Percentiles rank a stretch among this genome's conserved stretches.
phyloP scores from a whole-genome alignment of 2,888 invertebrate genomes.

The Clistopyga incitator region DNA sequence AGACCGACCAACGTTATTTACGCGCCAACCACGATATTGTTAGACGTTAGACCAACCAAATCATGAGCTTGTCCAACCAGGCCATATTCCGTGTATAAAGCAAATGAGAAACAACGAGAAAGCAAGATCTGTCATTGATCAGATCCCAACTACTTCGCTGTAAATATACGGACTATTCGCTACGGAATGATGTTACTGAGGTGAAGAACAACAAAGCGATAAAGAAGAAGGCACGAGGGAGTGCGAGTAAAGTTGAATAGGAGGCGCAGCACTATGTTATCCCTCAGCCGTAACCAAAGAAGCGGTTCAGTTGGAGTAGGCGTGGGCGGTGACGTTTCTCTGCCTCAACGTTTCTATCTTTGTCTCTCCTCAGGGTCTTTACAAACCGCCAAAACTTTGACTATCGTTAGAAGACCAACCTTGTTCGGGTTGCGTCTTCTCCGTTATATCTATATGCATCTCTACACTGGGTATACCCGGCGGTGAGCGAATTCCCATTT shows the following conservation, averaged over 20 bases:
- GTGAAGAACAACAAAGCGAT: conserved; percentile 67
- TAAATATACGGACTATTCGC: not conserved
- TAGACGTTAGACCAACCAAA: no score
- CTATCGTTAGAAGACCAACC: conserved; percentile 62
- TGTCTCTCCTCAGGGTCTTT: conserved; percentile 70
- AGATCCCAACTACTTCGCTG: not conserved
- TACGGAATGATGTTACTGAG: conserved; percentile 34
- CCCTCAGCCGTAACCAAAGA: conserved; percentile 79
- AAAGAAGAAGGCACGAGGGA: conserved; percentile 57
- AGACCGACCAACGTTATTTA: no score
- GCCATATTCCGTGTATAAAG: no score
- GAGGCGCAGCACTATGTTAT: conserved; percentile 77
- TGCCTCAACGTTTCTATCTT: conserved; percentile 4
- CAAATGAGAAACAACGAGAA: not conserved
- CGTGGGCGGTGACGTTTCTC: conserved; percentile 48
- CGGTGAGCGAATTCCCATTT: conserved; percentile 41
- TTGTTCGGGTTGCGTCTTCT: conserved; percentile 33
- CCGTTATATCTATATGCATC: conserved; percentile 21
- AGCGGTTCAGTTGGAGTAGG: conserved; percentile 57
- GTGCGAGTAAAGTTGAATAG: conserved; percentile 48
- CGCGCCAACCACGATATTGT: no score
- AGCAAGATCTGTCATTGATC: not conserved
- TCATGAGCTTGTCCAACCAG: no score
- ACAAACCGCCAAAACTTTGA: conserved; percentile 79
- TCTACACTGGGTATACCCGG: conserved; percentile 29